Base-by-base conservation (phyloP, 2,888 invertebrate genomes). In the Diachrysia chrysitis region DNA sequence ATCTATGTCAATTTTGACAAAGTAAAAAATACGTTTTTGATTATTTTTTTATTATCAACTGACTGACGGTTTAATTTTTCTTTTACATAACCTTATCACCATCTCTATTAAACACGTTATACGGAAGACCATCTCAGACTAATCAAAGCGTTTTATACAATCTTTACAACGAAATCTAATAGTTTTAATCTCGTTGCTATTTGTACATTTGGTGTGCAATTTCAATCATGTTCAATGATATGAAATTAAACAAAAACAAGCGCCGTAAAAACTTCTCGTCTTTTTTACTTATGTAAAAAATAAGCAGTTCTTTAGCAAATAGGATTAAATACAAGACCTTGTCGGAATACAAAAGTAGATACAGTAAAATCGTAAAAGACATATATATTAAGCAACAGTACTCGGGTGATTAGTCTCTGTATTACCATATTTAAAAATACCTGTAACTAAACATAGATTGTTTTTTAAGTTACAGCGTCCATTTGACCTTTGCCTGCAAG, bases 401-500 rank as follows among this genome's bases (percentile, higher is more conserved):
- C 29, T 29, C 37, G 16, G 14, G 37, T 16, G 16, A 37, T 37
- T 37, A 37, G 37, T 37, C 37, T 16, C 14, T 2, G 37, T 14
- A 16, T 37, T 14, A 14, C 37, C 14, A 37, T 4, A 14, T 14
- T 37, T 3, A 37, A 16, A 37, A 37, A 14, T 16, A 37, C 37
- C 14, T 16, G 9, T 23, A 19, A 16, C 6, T 14, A 53, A 58
- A 58, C 54, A 29, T 29, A 25, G 56, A 9, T n/a, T 35, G 46
- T 53, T 68, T 37, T 42, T 17, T 56, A 60, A 16, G 23, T 21
- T 17, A 35, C 16, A 19, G 29, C n/a, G 23, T 57, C 25, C 37
- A 19, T 21, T 23, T 17, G 32, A 42, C 60, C 55, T 32, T 76
- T 53, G 51, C 4, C 16, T 25, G 10, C 21, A 25, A 42, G 1